Evolutionary conservation across 2,888 invertebrate genomes (phyloP).

Genomic region (Chrysolina americana): DNA sequence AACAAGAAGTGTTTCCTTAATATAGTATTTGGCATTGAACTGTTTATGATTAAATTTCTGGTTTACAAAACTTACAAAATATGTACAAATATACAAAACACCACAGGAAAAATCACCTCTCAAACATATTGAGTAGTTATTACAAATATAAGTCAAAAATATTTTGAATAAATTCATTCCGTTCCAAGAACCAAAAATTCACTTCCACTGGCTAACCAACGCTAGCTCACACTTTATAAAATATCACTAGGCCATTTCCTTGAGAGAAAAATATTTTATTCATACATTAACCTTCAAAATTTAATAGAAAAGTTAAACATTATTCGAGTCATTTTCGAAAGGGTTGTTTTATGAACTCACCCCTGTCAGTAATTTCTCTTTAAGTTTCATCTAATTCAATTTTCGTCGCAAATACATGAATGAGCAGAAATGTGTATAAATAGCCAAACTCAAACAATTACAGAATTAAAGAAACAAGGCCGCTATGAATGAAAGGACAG

Average conservation of each 20-base stretch:
- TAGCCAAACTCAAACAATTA: conserved; percentile 13
- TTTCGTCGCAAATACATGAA: not conserved
- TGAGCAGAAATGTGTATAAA: not conserved
- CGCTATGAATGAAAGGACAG: conserved; percentile 81
- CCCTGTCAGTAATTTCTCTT: not conserved
- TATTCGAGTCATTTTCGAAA: not conserved
- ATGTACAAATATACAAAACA: conserved; percentile 41
- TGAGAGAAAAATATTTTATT: too few relatives aligned
- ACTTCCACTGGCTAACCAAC: too few relatives aligned
- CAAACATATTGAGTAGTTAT: not conserved
- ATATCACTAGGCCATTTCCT: too few relatives aligned
- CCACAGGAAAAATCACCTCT: conserved; percentile 31
- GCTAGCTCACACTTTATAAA: too few relatives aligned
- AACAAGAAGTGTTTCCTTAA: conserved; percentile 38
- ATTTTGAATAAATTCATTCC: too few relatives aligned
- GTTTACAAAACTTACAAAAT: conserved; percentile 41
- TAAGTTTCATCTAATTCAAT: not conserved
- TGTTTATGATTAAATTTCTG: conserved; percentile 25
- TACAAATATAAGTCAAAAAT: too few relatives aligned
- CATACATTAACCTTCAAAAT: too few relatives aligned
- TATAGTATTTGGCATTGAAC: conserved; percentile 53
- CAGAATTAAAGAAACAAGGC: conserved; percentile 73
- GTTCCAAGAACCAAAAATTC: too few relatives aligned
- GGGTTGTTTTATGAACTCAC: too few relatives aligned
- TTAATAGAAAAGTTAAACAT: not conserved